Evolutionary conservation across 1,140 invertebrate genomes (phyloP), one percentile per base, ranked within the genome.

Genomic region (Temnothorax longispinosus): DNA sequence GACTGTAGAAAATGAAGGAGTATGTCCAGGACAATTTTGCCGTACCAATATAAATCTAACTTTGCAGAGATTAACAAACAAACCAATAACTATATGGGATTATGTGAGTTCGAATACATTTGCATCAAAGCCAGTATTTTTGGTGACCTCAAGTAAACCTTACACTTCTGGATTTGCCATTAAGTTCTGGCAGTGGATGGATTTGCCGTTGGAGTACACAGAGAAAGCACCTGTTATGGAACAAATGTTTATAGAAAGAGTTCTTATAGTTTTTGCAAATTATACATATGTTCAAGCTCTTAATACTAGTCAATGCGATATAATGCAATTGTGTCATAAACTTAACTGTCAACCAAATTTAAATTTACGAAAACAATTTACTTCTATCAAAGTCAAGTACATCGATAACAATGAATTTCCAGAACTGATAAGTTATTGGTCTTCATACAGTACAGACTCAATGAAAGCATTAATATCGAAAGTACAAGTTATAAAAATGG

Each of bases 171-270:
- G 97, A 0, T 98, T 98, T 95, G 96, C 97, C 35, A 94, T 98
- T 62, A 98, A 98, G 95, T 97, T 97, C 93, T 98, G 97, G 97
- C 96, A 97, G 89, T 98, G 97, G 97, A 96, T 96, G 44, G 92
- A 91, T 52, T 58, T 44, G 0, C 32, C 47, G 10, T 54, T 72
- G 18, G 69, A 82, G 21, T 65, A 35, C 27, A 77, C 85, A 32
- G 86, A 88, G 13, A 87, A 88, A 76, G 85, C 89, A 52, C 84
- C 77, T n/a, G 85, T 96, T 62, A 94, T 95, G 0, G 95, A 96
- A 92, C 95, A 95, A 75, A 93, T 65, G 72, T 95, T 98, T 21
- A 97, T 96, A 0, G 97, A 98, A 93, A 96, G 96, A 54, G 96
- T 98, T n/a, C 96, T 97, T 1, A 95, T 98, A n/a, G 96, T 98